These are phyloP conservation scores for Cydia amplana DNA, from an alignment of 1,140 invertebrate genomes.

Conservation along the genomic window DNA sequence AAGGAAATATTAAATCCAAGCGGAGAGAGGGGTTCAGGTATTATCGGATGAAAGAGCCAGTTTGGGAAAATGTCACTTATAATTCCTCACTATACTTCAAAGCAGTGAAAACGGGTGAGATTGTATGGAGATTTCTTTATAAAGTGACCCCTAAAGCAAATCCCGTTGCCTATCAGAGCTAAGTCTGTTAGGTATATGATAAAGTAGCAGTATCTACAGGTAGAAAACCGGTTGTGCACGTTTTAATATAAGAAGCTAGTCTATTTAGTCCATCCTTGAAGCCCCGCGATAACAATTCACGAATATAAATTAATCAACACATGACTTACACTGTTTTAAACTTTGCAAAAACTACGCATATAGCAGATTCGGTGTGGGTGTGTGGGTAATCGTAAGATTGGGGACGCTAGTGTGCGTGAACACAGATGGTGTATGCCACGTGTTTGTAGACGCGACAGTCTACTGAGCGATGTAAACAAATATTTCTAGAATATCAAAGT, in stretches of 20 bases:
- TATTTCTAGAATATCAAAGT: not conserved
- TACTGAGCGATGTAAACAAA: not conserved
- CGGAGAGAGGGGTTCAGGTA: too few relatives aligned
- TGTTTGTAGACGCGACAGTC: slow-evolving; percentile 2
- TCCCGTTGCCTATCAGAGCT: not conserved
- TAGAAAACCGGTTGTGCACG: not conserved
- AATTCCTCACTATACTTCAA: too few relatives aligned
- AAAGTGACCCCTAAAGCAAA: not conserved
- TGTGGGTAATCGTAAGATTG: slow-evolving; percentile 27
- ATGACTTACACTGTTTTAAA: slow-evolving; percentile 35
- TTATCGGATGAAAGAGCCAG: too few relatives aligned
- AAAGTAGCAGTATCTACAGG: not conserved
- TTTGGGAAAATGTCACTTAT: too few relatives aligned
- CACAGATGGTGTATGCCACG: slow-evolving; percentile 36
- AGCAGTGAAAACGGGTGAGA: too few relatives aligned
- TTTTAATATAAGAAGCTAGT: not conserved
- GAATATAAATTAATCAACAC: slow-evolving; percentile 35
- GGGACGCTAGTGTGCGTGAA: slow-evolving; percentile 38
- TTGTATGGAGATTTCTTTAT: too few relatives aligned
- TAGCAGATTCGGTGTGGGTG: slow-evolving; percentile 32
- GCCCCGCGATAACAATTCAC: slow-evolving; percentile 21
- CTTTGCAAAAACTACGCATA: slow-evolving; percentile 45
- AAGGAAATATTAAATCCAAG: too few relatives aligned
- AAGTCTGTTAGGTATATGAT: not conserved
- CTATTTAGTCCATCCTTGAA: slow-evolving; percentile 26